Percentiles rank a stretch among this genome's conserved stretches.
phyloP scores from a whole-genome alignment of 2,113 vertebrate genomes.

The Microtus oregoni region DNA sequence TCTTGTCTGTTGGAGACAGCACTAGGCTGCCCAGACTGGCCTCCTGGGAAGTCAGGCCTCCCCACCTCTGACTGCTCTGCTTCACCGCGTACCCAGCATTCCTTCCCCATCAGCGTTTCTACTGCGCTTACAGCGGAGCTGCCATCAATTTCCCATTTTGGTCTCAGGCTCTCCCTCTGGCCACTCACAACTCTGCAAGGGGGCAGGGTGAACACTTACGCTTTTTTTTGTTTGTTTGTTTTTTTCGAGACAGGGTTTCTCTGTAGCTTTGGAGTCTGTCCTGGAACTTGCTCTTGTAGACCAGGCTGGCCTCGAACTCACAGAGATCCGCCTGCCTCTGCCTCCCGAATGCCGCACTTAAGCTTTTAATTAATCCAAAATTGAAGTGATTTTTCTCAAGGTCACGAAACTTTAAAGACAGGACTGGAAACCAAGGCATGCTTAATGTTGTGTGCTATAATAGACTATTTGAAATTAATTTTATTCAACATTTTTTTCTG shows the following conservation, averaged over 20 bases:
- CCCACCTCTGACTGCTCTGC: not conserved
- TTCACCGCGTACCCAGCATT: not conserved
- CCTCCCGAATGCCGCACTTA: not conserved
- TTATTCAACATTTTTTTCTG: not conserved
- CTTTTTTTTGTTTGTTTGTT: not conserved
- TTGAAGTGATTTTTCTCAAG: conserved; percentile 19
- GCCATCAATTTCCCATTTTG: not conserved
- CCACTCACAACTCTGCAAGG: not conserved
- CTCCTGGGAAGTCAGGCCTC: not conserved
- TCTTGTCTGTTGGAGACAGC: not conserved
- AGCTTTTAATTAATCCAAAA: not conserved
- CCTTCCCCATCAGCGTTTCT: not conserved
- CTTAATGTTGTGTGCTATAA: not conserved
- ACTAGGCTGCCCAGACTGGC: not conserved
- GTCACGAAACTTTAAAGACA: not conserved
- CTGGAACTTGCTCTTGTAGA: too few relatives aligned
- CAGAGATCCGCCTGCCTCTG: too few relatives aligned
- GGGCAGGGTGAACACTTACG: not conserved
- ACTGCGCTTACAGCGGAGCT: not conserved
- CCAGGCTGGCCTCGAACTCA: too few relatives aligned
- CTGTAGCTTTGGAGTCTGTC: too few relatives aligned
- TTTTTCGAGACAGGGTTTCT: too few relatives aligned
- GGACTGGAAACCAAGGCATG: not conserved
- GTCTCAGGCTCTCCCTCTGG: not conserved
- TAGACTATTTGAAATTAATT: not conserved